These are phyloP conservation scores for Drosophila rufa DNA, from an alignment of 1,140 invertebrate species.

Conservation along the genomic window DNA sequence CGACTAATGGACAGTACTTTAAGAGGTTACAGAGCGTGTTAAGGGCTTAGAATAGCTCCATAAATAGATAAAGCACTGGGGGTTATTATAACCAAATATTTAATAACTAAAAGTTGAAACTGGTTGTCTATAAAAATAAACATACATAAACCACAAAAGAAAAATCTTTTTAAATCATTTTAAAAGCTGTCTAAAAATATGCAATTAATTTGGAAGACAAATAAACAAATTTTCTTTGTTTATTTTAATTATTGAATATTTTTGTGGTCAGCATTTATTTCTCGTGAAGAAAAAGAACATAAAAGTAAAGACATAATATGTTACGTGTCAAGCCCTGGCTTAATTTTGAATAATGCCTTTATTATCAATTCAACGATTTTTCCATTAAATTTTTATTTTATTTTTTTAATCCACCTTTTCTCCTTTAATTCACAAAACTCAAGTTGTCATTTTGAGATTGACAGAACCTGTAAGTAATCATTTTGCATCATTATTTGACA, in stretches of 20 bases:
- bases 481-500: slow-evolving; percentile 58
- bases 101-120: background rate
- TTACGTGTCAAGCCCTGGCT: background rate
- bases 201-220: background rate
- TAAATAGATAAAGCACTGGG: too few relatives aligned
- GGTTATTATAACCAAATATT: background rate
- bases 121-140: background rate
- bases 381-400: background rate
- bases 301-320: background rate
- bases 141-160: background rate
- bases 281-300: background rate
- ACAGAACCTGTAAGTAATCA: slow-evolving; percentile 1
- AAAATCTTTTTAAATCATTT: background rate
- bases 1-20: background rate
- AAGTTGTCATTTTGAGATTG: background rate
- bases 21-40: background rate
- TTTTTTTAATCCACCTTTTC: background rate
- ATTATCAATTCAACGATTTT: too few relatives aligned
- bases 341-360: too few relatives aligned
- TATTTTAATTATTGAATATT: too few relatives aligned
- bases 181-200: background rate
- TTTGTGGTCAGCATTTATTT: too few relatives aligned
- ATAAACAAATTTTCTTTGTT: too few relatives aligned
- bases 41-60: background rate
- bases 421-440: background rate